Conservation (phyloP, 1,140 invertebrate species). For the Parapsyche elsis region DNA sequence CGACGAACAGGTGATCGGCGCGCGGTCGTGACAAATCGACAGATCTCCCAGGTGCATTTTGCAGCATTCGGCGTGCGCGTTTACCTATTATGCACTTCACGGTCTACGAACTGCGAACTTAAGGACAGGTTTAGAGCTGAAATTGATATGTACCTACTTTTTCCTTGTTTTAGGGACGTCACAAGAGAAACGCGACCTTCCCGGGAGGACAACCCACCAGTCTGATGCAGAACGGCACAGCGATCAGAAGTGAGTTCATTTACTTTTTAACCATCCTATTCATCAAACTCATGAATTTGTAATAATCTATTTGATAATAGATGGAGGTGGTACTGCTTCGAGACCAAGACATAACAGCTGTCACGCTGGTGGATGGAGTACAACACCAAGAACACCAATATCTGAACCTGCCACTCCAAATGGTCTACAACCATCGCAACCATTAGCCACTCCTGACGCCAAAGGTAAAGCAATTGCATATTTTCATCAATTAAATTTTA, state of each 20-base stretch:
- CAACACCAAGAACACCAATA: constrained; percentile 59
- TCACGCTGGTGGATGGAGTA: constrained; percentile 61
- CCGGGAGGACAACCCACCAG: constrained; percentile 74
- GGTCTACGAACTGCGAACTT: background rate
- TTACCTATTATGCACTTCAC: background rate
- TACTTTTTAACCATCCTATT: too few species aligned
- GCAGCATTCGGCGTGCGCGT: too few species aligned
- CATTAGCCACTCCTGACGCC: constrained; percentile 59
- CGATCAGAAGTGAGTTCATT: constrained; percentile 63
- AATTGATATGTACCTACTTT: constrained; percentile 17
- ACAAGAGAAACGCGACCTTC: constrained; percentile 86
- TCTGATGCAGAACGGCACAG: constrained; percentile 65
- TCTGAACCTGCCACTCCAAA: constrained; percentile 59
- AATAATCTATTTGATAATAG: constrained; percentile 61
- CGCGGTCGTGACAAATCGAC: constrained; percentile 22
- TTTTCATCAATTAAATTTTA: too few species aligned
- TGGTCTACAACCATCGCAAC: constrained; percentile 34
- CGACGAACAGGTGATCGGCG: constrained; percentile 13
- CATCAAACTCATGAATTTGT: too few species aligned
- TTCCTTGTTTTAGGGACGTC: constrained; percentile 71
- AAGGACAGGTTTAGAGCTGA: too few species aligned
- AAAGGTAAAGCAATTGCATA: constrained; percentile 61
- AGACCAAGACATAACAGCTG: constrained; percentile 55
- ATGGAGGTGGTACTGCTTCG: constrained; percentile 59
- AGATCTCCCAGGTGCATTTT: background rate